Conservation (phyloP, 2,888 invertebrate genomes). For the Heteromurus nitidus region DNA sequence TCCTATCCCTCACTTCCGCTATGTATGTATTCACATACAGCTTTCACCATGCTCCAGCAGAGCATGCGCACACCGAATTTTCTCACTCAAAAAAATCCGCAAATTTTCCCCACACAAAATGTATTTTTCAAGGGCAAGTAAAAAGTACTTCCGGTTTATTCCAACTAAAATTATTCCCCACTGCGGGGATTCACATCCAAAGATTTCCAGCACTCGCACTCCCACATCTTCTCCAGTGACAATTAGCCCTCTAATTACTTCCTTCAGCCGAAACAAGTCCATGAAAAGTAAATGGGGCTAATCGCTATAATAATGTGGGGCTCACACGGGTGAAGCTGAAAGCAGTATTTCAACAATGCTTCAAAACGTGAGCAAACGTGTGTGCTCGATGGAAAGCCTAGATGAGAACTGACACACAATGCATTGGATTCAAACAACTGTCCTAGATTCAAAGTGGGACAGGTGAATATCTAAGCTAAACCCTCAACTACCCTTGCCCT, state of each 20-base stretch:
- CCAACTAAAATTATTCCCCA: no score
- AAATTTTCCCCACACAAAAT: background rate
- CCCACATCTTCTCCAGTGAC: slow-evolving; percentile 21
- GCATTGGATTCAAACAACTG: slow-evolving; percentile 71
- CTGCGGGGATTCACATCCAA: no score
- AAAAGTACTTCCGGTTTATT: slow-evolving; percentile 38
- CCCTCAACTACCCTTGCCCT: slow-evolving; percentile 71
- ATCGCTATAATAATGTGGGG: slow-evolving; percentile 57
- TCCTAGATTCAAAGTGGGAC: slow-evolving; percentile 72
- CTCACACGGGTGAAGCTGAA: slow-evolving; percentile 40
- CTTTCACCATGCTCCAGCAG: slow-evolving; percentile 46
- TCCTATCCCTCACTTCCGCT: slow-evolving; percentile 22
- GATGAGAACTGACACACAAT: slow-evolving; percentile 74
- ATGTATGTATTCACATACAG: background rate
- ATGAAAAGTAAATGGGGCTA: slow-evolving; percentile 67
- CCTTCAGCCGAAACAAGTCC: slow-evolving; percentile 47
- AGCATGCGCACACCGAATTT: slow-evolving; percentile 22
- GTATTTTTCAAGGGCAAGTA: slow-evolving; percentile 30
- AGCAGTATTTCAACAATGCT: slow-evolving; percentile 62
- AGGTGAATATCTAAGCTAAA: slow-evolving; percentile 72
- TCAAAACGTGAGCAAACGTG: slow-evolving; percentile 50
- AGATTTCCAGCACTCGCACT: background rate
- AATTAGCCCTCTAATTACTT: slow-evolving; percentile 12
- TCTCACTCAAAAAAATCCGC: background rate
- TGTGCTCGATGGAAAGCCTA: slow-evolving; percentile 72